Evolutionary conservation across 2,797 vertebrate species (phyloP).

Genomic region (Lemur catta): DNA sequence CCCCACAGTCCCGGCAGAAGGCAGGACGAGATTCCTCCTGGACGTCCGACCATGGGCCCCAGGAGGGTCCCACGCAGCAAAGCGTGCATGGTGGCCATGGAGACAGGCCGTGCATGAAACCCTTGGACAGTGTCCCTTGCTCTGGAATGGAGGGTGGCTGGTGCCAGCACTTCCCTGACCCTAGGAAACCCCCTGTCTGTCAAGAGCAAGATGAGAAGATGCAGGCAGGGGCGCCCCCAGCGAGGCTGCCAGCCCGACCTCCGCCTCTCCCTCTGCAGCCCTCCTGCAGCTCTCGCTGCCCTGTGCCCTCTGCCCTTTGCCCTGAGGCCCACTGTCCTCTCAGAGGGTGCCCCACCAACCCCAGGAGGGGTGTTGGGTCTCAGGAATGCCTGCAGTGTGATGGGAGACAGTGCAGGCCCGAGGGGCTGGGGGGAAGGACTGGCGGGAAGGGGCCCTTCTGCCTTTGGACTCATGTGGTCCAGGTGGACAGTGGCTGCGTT

Average conservation of each 20-base stretch:
- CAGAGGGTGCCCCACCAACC: background rate
- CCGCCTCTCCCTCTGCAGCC: background rate
- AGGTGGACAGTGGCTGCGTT: background rate
- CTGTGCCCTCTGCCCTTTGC: background rate
- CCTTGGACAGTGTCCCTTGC: background rate
- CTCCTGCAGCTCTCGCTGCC: background rate
- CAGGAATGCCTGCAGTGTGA: background rate
- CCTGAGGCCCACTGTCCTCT: background rate
- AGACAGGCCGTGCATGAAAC: background rate
- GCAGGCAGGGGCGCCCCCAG: no score
- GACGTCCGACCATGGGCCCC: background rate
- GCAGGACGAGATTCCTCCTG: background rate
- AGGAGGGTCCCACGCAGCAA: background rate
- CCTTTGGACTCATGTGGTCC: background rate
- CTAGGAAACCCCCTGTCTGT: background rate
- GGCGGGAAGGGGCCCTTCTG: background rate
- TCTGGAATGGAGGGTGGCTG: fast-evolving
- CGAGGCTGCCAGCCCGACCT: background rate
- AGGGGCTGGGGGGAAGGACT: background rate
- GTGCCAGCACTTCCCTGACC: background rate
- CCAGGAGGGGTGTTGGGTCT: background rate
- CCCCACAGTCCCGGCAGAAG: background rate
- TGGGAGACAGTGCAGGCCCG: background rate
- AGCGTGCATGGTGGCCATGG: background rate
- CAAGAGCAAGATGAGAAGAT: background rate